Evolutionary conservation across 2,888 invertebrate species (phyloP).

Genomic region (Automeris io): DNA sequence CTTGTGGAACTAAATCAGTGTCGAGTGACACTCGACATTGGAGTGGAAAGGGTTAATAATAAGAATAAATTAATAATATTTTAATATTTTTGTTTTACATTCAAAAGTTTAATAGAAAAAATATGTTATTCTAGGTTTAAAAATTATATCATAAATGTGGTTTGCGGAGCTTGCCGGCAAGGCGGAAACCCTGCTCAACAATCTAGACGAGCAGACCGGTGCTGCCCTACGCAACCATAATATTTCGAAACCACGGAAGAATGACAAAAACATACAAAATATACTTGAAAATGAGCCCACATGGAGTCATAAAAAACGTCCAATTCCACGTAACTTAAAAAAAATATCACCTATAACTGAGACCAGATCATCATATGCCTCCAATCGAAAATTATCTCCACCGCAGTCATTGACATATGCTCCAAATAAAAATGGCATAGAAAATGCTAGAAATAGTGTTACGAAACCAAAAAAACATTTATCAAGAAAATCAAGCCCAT

Average conservation of each 20-base stretch:
- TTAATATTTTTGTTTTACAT: too few species aligned
- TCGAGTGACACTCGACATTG: too few species aligned
- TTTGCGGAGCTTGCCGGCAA: conserved; percentile 83
- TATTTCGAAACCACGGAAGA: conserved; percentile 35
- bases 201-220: conserved; percentile 85
- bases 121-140: neutral
- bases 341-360: conserved; percentile 33
- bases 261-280: conserved; percentile 27
- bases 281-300: conserved; percentile 23
- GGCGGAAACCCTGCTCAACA: conserved; percentile 85
- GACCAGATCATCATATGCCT: conserved; percentile 24
- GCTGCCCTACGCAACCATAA: conserved; percentile 72
- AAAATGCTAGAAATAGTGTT: conserved; percentile 18
- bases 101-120: neutral
- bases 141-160: conserved; percentile 76
- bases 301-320: conserved; percentile 32
- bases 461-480: conserved; percentile 25
- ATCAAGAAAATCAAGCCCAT: conserved; percentile 25
- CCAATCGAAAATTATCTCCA: conserved; percentile 30
- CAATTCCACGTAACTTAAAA: conserved; percentile 25
- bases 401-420: conserved; percentile 21
- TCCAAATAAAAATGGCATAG: conserved; percentile 25
- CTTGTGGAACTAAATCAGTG: too few species aligned
- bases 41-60: too few species aligned
- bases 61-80: too few species aligned